Percentiles rank a stretch among this genome's conserved stretches.
Conservation (phyloP, 2,888 invertebrate species). For the Acanthosepion pharaonis region DNA sequence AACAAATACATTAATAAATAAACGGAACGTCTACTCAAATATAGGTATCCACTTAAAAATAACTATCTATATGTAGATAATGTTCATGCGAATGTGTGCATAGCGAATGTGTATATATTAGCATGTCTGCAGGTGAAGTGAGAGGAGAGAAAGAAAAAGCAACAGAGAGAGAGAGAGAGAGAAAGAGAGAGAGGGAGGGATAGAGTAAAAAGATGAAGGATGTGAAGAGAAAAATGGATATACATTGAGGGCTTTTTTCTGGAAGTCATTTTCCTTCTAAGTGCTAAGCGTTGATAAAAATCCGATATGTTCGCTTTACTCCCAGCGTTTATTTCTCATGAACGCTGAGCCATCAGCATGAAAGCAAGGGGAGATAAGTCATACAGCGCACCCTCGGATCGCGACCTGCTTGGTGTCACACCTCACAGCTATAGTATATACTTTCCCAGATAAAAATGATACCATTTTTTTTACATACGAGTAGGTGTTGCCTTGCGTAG, state of each 20-base stretch:
- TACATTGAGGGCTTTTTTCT: background rate
- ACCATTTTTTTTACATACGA: background rate
- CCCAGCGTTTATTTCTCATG: background rate
- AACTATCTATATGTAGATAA: no score
- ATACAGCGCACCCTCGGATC: background rate
- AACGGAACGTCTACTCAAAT: background rate
- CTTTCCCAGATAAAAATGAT: background rate
- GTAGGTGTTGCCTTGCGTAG: background rate
- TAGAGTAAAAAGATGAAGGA: background rate
- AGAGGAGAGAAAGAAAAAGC: background rate
- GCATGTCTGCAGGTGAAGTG: background rate
- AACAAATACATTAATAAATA: no score
- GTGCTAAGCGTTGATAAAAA: background rate
- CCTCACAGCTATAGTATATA: background rate
- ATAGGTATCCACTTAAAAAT: background rate
- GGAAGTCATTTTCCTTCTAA: background rate
- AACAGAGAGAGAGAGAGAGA: background rate
- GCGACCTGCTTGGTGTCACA: background rate
- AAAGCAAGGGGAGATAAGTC: background rate
- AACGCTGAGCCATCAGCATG: background rate
- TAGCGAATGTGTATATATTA: background rate
- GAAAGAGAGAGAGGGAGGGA: background rate
- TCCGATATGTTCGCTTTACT: background rate
- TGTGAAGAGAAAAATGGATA: background rate
- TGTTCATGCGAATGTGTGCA: background rate